Evolutionary conservation across 2,797 vertebrate genomes (phyloP), one percentile per base, ranked within the genome.

Genomic region (Peromyscus attwateri): DNA sequence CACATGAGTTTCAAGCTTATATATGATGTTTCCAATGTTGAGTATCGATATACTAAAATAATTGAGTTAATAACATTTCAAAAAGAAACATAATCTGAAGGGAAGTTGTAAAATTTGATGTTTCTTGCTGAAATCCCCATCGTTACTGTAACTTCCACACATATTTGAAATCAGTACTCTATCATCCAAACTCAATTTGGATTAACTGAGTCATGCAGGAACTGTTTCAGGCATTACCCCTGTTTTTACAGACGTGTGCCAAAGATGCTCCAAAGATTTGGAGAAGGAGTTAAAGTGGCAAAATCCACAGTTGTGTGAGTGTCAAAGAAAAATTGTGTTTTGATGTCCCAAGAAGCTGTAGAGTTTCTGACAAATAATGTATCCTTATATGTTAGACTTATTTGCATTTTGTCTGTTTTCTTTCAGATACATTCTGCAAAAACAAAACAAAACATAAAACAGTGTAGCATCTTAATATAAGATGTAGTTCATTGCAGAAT

Each of bases 51-150:
- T 37, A 87, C 66, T 79, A 34, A 1, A 37, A 55, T 37, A 68
- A 77, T 40, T 91, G 21, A 84, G 60, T 83, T 77, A 8, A 8
- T 52, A 75, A 82, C 9, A 92, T 62, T 62, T 68, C 4, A 43
- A 17, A 82, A 80, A 49, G 16, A 76, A 94, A 40, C 13, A 95
- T 17, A 85, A 80, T 40, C 73, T 57, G 88, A 68, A 93, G 76
- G 55, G 43, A 93, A 90, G 37, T 1, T 70, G 0, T 57, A 75
- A 70, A 83, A 87, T 29, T 79, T 3, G 60, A 7, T 84, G 7
- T 46, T 76, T 14, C 25, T 9, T 75, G 25, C 1, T 57, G n/a
- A 85, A 75, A 31, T 87, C 12, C 14, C 68, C 1, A 0, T 83
- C 0, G 8, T 57, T 16, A 31, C 31, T 79, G 29, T 83, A 14